Evolutionary conservation across 2,797 vertebrate species (phyloP).

Genomic region (Sebastes cheni): DNA sequence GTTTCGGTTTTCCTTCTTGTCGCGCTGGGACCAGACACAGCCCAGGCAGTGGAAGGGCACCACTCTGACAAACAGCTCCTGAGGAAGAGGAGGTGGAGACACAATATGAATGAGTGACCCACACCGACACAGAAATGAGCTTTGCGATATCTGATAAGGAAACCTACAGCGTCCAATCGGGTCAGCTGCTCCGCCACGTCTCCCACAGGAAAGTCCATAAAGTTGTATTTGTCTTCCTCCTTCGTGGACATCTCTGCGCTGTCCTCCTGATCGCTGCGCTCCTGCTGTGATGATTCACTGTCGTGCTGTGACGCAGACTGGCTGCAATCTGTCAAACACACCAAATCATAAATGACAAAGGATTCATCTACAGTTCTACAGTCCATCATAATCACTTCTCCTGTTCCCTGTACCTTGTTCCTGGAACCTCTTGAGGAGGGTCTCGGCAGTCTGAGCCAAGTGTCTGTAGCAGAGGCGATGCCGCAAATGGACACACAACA

Average conservation of each 20-base stretch:
- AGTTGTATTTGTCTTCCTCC: constrained; percentile 51
- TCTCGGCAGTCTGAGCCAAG: constrained; percentile 70
- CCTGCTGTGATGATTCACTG: constrained; percentile 8
- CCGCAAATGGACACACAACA: constrained; percentile 75
- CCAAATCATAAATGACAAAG: neutral
- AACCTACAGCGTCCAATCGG: constrained; percentile 86
- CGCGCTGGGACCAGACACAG: constrained; percentile 91
- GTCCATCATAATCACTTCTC: neutral
- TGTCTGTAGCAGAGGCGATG: constrained; percentile 73
- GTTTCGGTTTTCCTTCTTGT: constrained; percentile 86
- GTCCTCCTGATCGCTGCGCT: constrained; percentile 24
- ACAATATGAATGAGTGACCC: neutral
- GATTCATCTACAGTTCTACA: neutral
- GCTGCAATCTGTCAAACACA: constrained; percentile 55
- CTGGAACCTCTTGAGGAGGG: constrained; percentile 78
- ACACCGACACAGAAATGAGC: neutral
- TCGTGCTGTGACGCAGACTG: constrained; percentile 19
- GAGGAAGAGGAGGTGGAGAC: neutral
- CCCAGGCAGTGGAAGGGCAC: constrained; percentile 90
- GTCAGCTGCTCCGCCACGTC: constrained; percentile 90
- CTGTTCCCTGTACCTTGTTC: constrained; percentile 60
- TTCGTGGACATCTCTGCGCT: constrained; percentile 21
- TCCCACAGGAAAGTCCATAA: constrained; percentile 81
- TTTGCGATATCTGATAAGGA: neutral
- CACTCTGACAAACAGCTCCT: constrained; percentile 88